Conservation (phyloP, 2,113 vertebrate species). For the Chionis minor region DNA sequence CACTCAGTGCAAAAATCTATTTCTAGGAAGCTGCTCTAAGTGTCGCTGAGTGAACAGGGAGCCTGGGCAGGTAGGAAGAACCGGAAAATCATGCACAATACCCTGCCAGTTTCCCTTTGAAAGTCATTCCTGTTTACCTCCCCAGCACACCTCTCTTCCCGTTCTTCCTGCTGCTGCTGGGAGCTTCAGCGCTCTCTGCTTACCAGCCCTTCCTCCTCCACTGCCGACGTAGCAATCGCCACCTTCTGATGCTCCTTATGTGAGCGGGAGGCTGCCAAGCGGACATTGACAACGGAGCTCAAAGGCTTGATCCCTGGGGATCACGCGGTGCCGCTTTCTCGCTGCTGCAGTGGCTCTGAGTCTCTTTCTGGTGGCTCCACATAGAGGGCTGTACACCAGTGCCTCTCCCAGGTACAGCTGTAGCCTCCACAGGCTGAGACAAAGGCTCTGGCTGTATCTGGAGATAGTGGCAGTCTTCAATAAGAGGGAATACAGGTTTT, state of each 20-base stretch:
- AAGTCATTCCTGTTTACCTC: background rate
- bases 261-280: rapidly evolving
- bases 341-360: background rate
- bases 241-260: slow-evolving; percentile 5
- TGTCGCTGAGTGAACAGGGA: background rate
- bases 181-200: background rate
- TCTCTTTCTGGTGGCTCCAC: background rate
- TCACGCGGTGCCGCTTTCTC: background rate
- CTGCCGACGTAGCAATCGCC: background rate
- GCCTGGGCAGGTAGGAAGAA: background rate
- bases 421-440: background rate
- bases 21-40: background rate
- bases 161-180: background rate
- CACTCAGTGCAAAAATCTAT: background rate
- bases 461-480: background rate
- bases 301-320: background rate
- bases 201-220: background rate
- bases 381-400: background rate
- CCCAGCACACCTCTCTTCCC: background rate
- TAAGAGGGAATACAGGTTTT: background rate
- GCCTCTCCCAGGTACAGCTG: background rate
- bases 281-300: background rate
- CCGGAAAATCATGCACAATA: background rate
- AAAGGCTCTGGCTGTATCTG: background rate
- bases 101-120: background rate